Conservation (phyloP, 2,888 invertebrate genomes). For the Epirrhoe alternata region DNA sequence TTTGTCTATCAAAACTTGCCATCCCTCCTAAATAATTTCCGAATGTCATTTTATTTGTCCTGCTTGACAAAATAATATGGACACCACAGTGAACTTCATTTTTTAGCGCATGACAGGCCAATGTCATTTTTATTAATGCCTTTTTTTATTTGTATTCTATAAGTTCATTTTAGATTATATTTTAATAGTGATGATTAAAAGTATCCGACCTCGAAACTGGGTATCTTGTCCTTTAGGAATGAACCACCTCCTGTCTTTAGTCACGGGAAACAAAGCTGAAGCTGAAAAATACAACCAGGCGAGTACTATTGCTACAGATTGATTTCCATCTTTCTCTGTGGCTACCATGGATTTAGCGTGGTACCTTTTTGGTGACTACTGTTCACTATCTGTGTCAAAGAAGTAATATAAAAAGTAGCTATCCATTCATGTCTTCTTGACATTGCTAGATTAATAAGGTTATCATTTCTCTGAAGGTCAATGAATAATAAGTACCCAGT, state of each 20-base stretch:
- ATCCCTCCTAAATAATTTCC: neutral
- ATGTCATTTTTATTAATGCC: neutral
- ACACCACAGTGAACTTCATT: neutral
- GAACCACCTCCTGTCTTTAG: constrained; percentile 38
- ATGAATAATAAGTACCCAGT: too few relatives aligned
- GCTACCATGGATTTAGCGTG: too few relatives aligned
- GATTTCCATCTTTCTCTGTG: too few relatives aligned
- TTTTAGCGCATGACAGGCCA: neutral
- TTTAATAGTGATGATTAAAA: constrained; percentile 1
- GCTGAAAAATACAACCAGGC: constrained; percentile 14
- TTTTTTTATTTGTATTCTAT: too few relatives aligned
- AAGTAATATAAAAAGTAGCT: too few relatives aligned
- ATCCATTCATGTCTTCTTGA: too few relatives aligned
- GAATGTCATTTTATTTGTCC: neutral
- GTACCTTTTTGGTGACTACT: too few relatives aligned
- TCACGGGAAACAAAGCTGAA: constrained; percentile 10
- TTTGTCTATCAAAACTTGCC: neutral
- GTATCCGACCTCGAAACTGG: constrained; percentile 37
- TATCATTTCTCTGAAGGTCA: too few relatives aligned
- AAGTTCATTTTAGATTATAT: too few relatives aligned
- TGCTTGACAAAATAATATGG: neutral
- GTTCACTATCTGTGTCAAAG: neutral
- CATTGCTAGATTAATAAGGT: too few relatives aligned
- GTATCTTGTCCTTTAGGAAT: constrained; percentile 44
- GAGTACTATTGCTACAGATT: constrained; percentile 1